Evolutionary conservation across 2,888 invertebrate genomes (phyloP), one percentile per base, ranked within the genome.

Genomic region (Parnassius apollo): DNA sequence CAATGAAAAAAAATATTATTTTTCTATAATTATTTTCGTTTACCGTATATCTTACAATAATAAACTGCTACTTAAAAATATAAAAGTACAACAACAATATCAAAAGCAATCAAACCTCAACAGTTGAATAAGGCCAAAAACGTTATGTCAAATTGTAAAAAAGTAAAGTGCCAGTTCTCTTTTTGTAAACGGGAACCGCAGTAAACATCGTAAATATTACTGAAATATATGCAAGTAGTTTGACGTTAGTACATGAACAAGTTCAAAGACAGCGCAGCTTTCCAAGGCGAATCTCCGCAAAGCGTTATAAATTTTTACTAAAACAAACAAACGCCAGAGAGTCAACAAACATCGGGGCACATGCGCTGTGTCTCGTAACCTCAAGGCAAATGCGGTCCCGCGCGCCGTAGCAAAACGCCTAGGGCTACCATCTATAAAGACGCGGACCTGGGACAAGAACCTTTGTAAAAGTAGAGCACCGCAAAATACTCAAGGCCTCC

Each of bases 261-360:
- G 82, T 83, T 86, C 85, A 87, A 86, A 86, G 83, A 76, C 74
- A 72, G 72, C 75, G 55, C 59, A 57, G 68, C 71, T 68, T 69
- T 74, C 71, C 73, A 73, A 74, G 73, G 76, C 72, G 75, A 80
- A 81, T 82, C 81, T 81, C 76, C 71, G 74, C 78, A 77, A 77
- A 82, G 76, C 78, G 81, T 81, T 77, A 82, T 85, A 85, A 82
- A 81, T 86, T 87, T 85, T 85, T 85, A 82, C 77, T 82, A 84
- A 86, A 86, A 84, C 83, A 87, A 87, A 88, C 86, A 86, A 70
- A 75, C 75, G 69, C 68, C 76, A 75, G 71, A 74, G 78, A 71
- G 72, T 75, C 82, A 82, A 84, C 82, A 86, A 84, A 86, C 81
- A 80, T 64, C 65, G 70, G 55, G 64, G 74, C 80, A 77, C 81